These are phyloP conservation scores for Trachemys scripta DNA, from an alignment of 2,113 vertebrate genomes.

Conservation along the genomic window DNA sequence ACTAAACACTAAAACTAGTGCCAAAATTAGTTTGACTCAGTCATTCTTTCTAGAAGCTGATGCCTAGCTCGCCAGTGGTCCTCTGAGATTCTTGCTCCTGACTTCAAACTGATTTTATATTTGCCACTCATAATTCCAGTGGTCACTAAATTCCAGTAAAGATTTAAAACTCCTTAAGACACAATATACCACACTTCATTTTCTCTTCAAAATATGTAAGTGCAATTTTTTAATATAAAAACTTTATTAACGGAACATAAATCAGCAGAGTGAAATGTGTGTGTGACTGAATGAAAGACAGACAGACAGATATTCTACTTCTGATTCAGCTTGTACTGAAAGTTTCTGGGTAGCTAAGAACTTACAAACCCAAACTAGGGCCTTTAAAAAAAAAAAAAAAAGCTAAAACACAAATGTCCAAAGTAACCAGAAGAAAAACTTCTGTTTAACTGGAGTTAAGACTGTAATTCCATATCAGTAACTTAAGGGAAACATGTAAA, in stretches of 20 bases:
- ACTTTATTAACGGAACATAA: background rate
- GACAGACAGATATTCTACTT: background rate
- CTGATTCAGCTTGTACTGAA: slow-evolving; percentile 36
- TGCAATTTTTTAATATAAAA: background rate
- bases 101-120: slow-evolving; percentile 58
- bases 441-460: slow-evolving; percentile 7
- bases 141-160: slow-evolving; percentile 13
- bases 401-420: background rate
- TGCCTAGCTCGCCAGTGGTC: slow-evolving; percentile 13
- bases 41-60: slow-evolving; percentile 40
- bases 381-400: slow-evolving; percentile 3
- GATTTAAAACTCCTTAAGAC: background rate
- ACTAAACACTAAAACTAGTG: slow-evolving; percentile 32
- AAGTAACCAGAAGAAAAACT: background rate
- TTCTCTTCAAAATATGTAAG: slow-evolving; percentile 30
- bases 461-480: slow-evolving; percentile 31
- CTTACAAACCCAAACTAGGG: slow-evolving; percentile 40
- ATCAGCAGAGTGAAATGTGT: background rate
- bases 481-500: background rate
- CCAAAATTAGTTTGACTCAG: slow-evolving; percentile 65
- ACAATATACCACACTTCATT: slow-evolving; percentile 13
- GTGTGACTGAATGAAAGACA: background rate
- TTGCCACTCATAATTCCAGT: slow-evolving; percentile 29
- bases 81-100: slow-evolving; percentile 13
- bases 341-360: background rate